A percentile compares a stretch with the other conserved stretches of the same genome.
phyloP scores from a whole-genome alignment of 2,113 vertebrate genomes.

The Leptobrachium ailaonicum region DNA sequence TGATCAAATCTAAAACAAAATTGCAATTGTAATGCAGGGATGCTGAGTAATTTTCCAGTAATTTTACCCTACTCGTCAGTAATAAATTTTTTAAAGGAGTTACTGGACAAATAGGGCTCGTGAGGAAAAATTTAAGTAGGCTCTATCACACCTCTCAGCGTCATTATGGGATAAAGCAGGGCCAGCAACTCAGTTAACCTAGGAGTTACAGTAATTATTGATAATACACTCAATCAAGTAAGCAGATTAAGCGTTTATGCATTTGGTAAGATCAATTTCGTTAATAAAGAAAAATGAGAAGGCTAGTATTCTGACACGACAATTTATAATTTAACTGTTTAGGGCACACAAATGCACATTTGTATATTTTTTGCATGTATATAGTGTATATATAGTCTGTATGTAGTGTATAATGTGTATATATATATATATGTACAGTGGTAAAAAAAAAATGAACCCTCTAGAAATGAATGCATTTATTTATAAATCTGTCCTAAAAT shows the following conservation, averaged over 20 bases:
- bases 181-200: conserved; percentile 34
- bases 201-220: conserved; percentile 52
- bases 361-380: too few species aligned
- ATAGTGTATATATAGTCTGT: too few species aligned
- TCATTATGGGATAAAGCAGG: conserved; percentile 43
- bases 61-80: conserved; percentile 40
- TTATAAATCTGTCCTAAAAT: too few species aligned
- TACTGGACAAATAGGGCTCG: conserved; percentile 53
- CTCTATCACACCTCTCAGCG: conserved; percentile 40
- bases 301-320: conserved; percentile 1
- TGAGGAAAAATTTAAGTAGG: conserved; percentile 44
- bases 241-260: conserved; percentile 41
- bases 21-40: conserved; percentile 42
- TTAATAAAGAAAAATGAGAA: conserved; percentile 44
- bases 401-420: too few species aligned
- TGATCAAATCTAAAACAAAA: conserved; percentile 39
- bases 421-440: too few species aligned
- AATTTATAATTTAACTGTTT: neutral
- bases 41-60: conserved; percentile 47
- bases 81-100: conserved; percentile 46
- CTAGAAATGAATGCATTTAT: too few species aligned
- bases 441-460: too few species aligned
- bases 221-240: conserved; percentile 44
- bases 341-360: too few species aligned
- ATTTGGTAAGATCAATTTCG: conserved; percentile 49